Evolutionary conservation across 2,888 invertebrate species (phyloP), one percentile per base, ranked within the genome.

Genomic region (Pristionchus exspectatus): DNA sequence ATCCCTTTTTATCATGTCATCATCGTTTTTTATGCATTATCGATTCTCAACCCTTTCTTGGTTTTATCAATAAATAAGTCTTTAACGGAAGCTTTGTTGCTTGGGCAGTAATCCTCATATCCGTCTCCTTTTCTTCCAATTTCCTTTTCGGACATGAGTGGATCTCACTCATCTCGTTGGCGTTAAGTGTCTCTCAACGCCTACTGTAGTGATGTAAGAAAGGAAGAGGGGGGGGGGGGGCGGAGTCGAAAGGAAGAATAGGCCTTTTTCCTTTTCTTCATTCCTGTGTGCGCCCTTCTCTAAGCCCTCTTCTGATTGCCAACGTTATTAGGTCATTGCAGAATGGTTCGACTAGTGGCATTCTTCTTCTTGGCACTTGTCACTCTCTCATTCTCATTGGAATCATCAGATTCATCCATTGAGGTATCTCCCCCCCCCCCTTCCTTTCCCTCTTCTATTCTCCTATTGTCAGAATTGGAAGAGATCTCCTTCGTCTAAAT

Each of bases 401-500:
- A 83, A n/a, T 54, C 54, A n/a, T 54, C 83, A 50, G 83, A 83
- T n/a, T 30, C 54, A 9, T n/a, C n/a, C 24, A 54, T 83, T n/a
- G 83, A 83, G 83, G 83, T 83, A 54, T 50, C 0, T 9, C 16
- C 59, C 69, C 89, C 74, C 27, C 86, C 83, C 9, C 38, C 66
- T 72, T 30, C 77, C 83, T 24, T 63, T 30, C 56, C 44, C 12
- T 9, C 9, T 9, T 33, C 38, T 74, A 74, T 33, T 38, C 18
- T 38, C 16, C 33, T 14, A 74, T 38, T 33, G 33, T 74, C 74
- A 74, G 74, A 74, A 38, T 21, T 74, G 74, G 74, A 74, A 74
- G 74, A 74, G 74, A 38, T 74, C 74, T 74, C 74, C 74, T 14
- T 74, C 74, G 33, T 14, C 33, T 38, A 94, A 94, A 89, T 94